Percentiles rank a stretch among this genome's conserved stretches.
Conservation (phyloP, 2,888 invertebrate species). For the Disparrhopalites patrizii region DNA sequence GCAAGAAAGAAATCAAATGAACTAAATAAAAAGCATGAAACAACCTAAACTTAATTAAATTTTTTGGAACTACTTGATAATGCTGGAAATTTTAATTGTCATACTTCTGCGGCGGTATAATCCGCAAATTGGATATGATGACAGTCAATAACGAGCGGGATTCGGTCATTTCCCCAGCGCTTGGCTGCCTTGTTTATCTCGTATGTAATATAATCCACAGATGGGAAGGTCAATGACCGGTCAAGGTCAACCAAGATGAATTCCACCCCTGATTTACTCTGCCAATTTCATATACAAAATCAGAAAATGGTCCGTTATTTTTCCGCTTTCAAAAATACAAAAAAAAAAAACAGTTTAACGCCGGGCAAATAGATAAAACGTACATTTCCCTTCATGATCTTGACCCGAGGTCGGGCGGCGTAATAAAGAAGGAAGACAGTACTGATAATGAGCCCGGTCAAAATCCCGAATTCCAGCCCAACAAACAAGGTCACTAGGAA, state of each 20-base stretch:
- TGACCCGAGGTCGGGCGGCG: slow-evolving; percentile 71
- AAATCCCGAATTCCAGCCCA: slow-evolving; percentile 80
- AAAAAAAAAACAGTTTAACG: too few species aligned
- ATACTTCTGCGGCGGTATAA: slow-evolving; percentile 76
- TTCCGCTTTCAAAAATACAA: too few species aligned
- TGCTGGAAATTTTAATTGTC: too few species aligned
- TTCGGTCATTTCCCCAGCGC: slow-evolving; percentile 59
- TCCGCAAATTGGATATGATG: slow-evolving; percentile 85
- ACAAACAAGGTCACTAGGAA: slow-evolving; percentile 78
- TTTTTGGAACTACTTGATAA: too few species aligned
- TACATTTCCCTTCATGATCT: slow-evolving; percentile 66
- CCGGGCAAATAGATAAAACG: too few species aligned
- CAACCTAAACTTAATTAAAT: too few species aligned
- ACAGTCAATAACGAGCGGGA: slow-evolving; percentile 80
- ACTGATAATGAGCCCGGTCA: slow-evolving; percentile 74
- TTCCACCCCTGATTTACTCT: slow-evolving; percentile 66
- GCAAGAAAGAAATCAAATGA: too few species aligned
- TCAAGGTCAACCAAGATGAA: slow-evolving; percentile 73
- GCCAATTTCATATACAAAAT: too few species aligned
- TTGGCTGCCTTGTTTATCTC: slow-evolving; percentile 69
- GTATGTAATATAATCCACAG: slow-evolving; percentile 80
- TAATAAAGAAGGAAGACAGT: slow-evolving; percentile 73
- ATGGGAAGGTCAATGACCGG: slow-evolving; percentile 81
- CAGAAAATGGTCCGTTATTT: too few species aligned
- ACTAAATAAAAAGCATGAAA: too few species aligned